Conservation (phyloP, 1,140 invertebrate species). For the Micrasema minimum region DNA sequence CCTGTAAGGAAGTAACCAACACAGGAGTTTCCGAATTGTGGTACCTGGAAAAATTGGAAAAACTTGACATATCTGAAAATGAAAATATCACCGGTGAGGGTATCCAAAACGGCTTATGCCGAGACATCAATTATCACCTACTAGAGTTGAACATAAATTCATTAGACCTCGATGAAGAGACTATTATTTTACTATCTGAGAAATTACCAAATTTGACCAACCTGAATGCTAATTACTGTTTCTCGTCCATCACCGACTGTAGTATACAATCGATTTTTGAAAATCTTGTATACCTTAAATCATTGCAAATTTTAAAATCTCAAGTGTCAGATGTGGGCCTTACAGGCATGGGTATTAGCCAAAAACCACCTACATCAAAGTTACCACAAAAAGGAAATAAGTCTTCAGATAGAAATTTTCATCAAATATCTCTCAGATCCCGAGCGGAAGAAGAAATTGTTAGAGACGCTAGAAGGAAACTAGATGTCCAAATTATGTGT, state of each 20-base stretch:
- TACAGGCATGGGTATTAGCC: slow-evolving; percentile 69
- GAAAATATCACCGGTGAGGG: slow-evolving; percentile 72
- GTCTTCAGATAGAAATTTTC: slow-evolving; percentile 34
- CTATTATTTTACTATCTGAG: slow-evolving; percentile 68
- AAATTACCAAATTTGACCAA: slow-evolving; percentile 68
- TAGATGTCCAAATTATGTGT: slow-evolving; percentile 71
- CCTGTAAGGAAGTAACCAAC: slow-evolving; percentile 73
- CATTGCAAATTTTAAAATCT: slow-evolving; percentile 71
- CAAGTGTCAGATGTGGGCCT: slow-evolving; percentile 76
- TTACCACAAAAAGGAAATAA: slow-evolving; percentile 9
- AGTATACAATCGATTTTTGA: slow-evolving; percentile 73
- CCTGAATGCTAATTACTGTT: slow-evolving; percentile 75
- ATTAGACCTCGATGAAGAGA: slow-evolving; percentile 71
- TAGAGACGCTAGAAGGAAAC: slow-evolving; percentile 71
- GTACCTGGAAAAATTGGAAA: slow-evolving; percentile 67
- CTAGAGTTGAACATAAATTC: slow-evolving; percentile 71
- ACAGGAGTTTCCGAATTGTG: slow-evolving; percentile 66
- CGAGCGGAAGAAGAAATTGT: slow-evolving; percentile 76
- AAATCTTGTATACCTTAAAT: slow-evolving; percentile 69
- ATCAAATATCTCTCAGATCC: slow-evolving; percentile 71
- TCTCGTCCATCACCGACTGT: slow-evolving; percentile 74
- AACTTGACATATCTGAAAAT: slow-evolving; percentile 75
- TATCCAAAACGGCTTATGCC: slow-evolving; percentile 69
- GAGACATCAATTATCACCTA: slow-evolving; percentile 60
- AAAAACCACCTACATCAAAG: slow-evolving; percentile 49